Conservation (phyloP, 2,888 invertebrate species). For the Caenorhabditis angaria region DNA sequence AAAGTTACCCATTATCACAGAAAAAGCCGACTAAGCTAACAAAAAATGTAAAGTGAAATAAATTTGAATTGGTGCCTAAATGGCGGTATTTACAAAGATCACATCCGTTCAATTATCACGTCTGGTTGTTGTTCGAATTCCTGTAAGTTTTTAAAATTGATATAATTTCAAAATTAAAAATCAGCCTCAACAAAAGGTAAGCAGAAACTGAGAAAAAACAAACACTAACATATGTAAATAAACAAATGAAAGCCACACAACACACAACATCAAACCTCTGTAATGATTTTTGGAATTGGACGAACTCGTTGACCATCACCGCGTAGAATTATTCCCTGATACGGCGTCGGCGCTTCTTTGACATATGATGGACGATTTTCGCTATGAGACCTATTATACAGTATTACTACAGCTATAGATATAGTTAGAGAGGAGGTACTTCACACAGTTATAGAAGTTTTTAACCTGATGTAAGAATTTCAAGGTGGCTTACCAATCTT, state of each 20-base stretch:
- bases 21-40: background rate
- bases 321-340: conserved; percentile 37
- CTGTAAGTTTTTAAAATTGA: conserved; percentile 3
- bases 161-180: conserved; percentile 7
- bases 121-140: conserved; percentile 35
- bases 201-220: conserved; percentile 15
- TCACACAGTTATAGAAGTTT: background rate
- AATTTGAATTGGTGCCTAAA: too few species aligned
- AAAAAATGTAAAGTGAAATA: background rate
- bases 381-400: conserved; percentile 22
- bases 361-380: conserved; percentile 30
- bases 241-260: conserved; percentile 9
- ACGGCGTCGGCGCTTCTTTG: conserved; percentile 25
- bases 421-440: background rate
- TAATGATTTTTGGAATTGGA: conserved; percentile 18
- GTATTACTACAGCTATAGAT: too few species aligned
- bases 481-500: conserved; percentile 32
- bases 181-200: conserved; percentile 8
- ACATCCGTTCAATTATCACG: conserved; percentile 28
- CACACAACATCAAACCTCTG: conserved; percentile 40
- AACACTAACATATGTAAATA: background rate
- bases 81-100: conserved; percentile 1
- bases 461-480: background rate
- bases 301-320: conserved; percentile 24
- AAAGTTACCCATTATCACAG: conserved; percentile 1